Evolutionary conservation across 2,888 invertebrate genomes (phyloP), one percentile per base, ranked within the genome.

Genomic region (Lumbricus terrestris): DNA sequence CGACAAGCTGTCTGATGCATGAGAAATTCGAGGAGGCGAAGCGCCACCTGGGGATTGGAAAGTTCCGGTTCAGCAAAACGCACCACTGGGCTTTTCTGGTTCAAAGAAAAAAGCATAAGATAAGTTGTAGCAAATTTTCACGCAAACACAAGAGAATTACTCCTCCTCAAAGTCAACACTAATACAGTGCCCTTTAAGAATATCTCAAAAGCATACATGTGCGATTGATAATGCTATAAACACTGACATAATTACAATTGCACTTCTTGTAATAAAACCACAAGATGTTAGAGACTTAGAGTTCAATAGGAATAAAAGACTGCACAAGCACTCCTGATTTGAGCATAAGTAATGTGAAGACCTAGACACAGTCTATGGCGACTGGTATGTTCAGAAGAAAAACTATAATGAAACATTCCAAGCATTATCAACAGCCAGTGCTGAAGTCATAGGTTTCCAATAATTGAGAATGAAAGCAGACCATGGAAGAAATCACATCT

Each of bases 31-130:
- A 85, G 85, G 85, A 85, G 37, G 16, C 85, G 85, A 35, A 85
- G 37, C 16, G 85, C 85, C 85, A 85, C 23, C 37, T 85, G 85
- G 85, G 85, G 85, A 37, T 85, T 85, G 85, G 85, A 85, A 85
- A 23, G 35, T 8, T 20, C 85, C 23, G 85, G 85, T 35, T 85
- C 85, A 85, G 85, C 85, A 34, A 85, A 85, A 35, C 35, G 85
- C 34, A 85, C 85, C 6, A 85, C 85, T 35, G 85, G 85, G 85
- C 85, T 35, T 35, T 16, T 37, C 85, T 85, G 37, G 35, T 85
- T 37, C n/a, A 69, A 69, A 69, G 69, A 69, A 69, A 69, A 69
- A 69, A n/a, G n/a, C 69, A 69, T n/a, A 69, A 69, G 69, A n/a
- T 0, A 69, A 29, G 23, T 23, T 8, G n/a, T 11, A 69, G 69